Conservation (phyloP, 1,140 invertebrate species). For the Lordiphosa mommai region DNA sequence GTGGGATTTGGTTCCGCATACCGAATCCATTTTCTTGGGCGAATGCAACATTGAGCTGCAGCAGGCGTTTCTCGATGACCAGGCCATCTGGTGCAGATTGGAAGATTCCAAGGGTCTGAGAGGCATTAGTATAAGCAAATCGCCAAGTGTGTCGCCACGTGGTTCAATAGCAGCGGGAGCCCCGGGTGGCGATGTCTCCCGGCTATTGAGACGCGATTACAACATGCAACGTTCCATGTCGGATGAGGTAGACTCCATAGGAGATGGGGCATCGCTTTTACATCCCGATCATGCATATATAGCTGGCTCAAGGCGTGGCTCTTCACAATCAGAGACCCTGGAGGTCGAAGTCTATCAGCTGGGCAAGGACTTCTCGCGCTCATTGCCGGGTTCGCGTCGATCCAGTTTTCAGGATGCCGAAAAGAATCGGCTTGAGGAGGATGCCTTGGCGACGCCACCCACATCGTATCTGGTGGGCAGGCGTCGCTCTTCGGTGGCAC, state of each 20-base stretch:
- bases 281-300: conserved; percentile 92
- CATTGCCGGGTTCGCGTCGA: conserved; percentile 89
- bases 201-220: conserved; percentile 84
- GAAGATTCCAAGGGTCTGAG: conserved; percentile 88
- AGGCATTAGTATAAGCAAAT: conserved; percentile 81
- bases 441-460: conserved; percentile 81
- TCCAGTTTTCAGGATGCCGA: conserved; percentile 89
- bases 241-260: conserved; percentile 87
- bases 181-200: conserved; percentile 80
- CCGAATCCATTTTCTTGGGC: conserved; percentile 90
- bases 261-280: conserved; percentile 85
- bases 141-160: conserved; percentile 88
- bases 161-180: conserved; percentile 84
- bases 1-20: conserved; percentile 91
- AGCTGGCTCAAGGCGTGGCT: conserved; percentile 87
- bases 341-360: conserved; percentile 92
- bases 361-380: conserved; percentile 90
- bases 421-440: conserved; percentile 80
- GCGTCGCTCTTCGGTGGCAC: conserved; percentile 88
- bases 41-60: conserved; percentile 89
- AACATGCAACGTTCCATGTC: conserved; percentile 85
- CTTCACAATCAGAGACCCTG: conserved; percentile 90
- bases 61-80: conserved; percentile 91
- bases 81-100: conserved; percentile 92
- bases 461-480: conserved; percentile 84